These are phyloP conservation scores for Anaspis maculata DNA, from an alignment of 2,888 invertebrate genomes.

Conservation along the genomic window DNA sequence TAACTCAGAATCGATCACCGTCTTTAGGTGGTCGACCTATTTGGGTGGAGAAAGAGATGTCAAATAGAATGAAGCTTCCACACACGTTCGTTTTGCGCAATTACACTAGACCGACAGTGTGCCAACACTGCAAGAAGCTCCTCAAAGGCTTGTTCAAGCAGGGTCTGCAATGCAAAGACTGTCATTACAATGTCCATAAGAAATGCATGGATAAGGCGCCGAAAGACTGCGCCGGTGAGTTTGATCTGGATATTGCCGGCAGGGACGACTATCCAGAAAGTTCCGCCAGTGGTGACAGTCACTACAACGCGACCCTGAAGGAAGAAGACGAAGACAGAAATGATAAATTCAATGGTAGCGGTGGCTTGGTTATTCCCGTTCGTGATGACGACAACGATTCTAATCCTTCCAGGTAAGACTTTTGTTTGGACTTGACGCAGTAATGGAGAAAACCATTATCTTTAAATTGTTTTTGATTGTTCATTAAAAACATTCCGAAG, in stretches of 20 bases:
- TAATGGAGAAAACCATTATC: no score
- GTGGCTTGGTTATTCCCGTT: constrained; percentile 41
- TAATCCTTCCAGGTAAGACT: constrained; percentile 36
- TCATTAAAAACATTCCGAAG: no score
- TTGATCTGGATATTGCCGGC: constrained; percentile 47
- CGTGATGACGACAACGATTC: constrained; percentile 41
- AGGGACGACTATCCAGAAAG: constrained; percentile 47
- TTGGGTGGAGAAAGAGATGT: constrained; percentile 65
- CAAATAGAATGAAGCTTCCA: constrained; percentile 64
- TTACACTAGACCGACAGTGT: constrained; percentile 94
- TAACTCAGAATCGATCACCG: constrained; percentile 61
- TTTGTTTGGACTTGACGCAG: no score
- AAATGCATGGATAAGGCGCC: constrained; percentile 87
- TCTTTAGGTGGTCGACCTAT: constrained; percentile 60
- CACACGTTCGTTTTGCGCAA: constrained; percentile 96
- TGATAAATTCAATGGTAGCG: constrained; percentile 37
- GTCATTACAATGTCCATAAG: constrained; percentile 92
- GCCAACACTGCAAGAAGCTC: constrained; percentile 91
- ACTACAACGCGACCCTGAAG: constrained; percentile 37
- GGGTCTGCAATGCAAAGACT: constrained; percentile 95
- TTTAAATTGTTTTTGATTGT: no score
- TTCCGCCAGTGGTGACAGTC: constrained; percentile 47
- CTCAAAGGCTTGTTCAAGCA: constrained; percentile 93
- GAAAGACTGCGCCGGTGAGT: constrained; percentile 82
- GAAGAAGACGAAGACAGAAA: constrained; percentile 53